Conservation (phyloP, 2,888 invertebrate genomes). For the Atethmia centrago region DNA sequence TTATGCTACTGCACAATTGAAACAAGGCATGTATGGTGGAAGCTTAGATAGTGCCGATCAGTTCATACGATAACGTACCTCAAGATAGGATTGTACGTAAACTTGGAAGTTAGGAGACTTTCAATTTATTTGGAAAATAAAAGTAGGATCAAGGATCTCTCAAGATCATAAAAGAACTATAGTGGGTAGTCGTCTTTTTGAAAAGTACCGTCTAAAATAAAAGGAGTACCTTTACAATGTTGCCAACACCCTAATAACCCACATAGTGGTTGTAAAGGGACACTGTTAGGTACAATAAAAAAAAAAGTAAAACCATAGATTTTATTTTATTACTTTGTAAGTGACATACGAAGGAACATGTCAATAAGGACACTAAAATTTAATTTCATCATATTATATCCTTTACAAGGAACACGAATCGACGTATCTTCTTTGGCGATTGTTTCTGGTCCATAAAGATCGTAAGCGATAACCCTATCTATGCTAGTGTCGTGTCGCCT, state of each 20-base stretch:
- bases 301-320: conserved; percentile 53
- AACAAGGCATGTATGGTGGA: background rate
- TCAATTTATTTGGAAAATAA: background rate
- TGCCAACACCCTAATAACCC: conserved; percentile 64
- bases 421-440: conserved; percentile 77
- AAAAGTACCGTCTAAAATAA: conserved; percentile 55
- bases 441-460: conserved; percentile 85
- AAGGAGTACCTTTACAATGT: conserved; percentile 51
- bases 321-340: conserved; percentile 62
- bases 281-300: conserved; percentile 46
- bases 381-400: conserved; percentile 82
- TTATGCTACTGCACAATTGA: background rate
- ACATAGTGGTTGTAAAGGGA: conserved; percentile 62
- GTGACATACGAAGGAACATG: conserved; percentile 67
- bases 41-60: background rate
- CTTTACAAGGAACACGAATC: conserved; percentile 75
- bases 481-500: conserved; percentile 79
- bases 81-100: background rate
- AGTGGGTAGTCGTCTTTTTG: conserved; percentile 42
- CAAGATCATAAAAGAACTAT: conserved; percentile 37
- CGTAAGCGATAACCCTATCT: conserved; percentile 82
- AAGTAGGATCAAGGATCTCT: conserved; percentile 5
- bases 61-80: background rate
- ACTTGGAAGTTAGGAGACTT: background rate
- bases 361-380: conserved; percentile 78